Evolutionary conservation across 2,888 invertebrate species (phyloP), one percentile per base, ranked within the genome.

Genomic region (Dynastes hyllus): DNA sequence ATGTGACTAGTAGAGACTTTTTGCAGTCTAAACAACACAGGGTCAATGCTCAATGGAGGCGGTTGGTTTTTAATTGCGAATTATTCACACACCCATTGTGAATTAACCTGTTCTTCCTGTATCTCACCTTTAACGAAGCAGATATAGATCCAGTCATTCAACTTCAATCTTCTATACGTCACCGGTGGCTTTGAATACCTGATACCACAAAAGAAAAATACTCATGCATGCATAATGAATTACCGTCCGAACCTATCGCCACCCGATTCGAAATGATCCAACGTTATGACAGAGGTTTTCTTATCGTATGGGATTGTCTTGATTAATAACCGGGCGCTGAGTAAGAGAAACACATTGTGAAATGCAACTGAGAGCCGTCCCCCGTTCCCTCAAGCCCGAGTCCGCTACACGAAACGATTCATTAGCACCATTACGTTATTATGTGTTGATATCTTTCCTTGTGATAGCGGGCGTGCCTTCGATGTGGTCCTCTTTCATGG

Each of bases 391-490:
- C 16, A 22, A 16, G 27, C 45, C 51, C 69, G 16, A 45, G 0
- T 50, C 16, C 40, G 66, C 13, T 66, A 66, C 66, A 45, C 27
- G 50, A 50, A 69, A 69, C 50, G 69, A 69, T 69, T 69, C 69
- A 69, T 69, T 69, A 69, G 50, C 69, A 27, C 69, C 69, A 69
- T 69, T 69, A 69, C 29, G 55, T 55, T 55, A 69, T 69, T 69
- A 69, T 51, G 69, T 69, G 69, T 69, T 69, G 69, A 69, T 69
- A 45, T 69, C 69, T 29, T 29, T 66, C 66, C 37, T 40, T n/a
- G 27, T 11, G 69, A 69, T 51, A 69, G 22, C 22, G 50, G 45
- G 9, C 22, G 45, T 27, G 27, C 69, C 45, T 69, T 27, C 50
- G 69, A 22, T 51, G 50, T 45, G 51, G 69, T 50, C 69, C 69